Conservation (phyloP, 2,888 invertebrate genomes). For the Cerastis leucographa region DNA sequence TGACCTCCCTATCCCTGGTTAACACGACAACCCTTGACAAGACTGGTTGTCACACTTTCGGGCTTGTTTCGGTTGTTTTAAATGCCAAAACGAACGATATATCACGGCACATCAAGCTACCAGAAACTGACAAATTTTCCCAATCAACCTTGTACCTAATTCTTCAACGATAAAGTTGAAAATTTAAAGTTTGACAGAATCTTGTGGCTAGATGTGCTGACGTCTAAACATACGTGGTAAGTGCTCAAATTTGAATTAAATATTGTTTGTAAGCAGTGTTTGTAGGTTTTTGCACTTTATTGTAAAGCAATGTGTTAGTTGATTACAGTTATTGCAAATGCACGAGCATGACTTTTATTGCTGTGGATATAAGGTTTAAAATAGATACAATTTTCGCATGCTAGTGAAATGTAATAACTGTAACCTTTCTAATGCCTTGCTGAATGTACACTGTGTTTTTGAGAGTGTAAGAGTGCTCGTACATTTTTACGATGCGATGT, state of each 20-base stretch:
- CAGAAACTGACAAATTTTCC: too few species aligned
- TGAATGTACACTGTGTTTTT: slow-evolving; percentile 26
- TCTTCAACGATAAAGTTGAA: too few species aligned
- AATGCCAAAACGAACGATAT: slow-evolving; percentile 20
- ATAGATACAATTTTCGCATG: background rate
- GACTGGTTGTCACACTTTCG: background rate
- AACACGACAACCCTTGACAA: background rate
- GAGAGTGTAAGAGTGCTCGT: too few species aligned
- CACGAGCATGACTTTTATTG: background rate
- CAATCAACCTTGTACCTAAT: too few species aligned
- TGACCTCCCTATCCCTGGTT: background rate
- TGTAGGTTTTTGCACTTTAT: slow-evolving; percentile 23
- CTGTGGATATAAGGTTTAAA: slow-evolving; percentile 1
- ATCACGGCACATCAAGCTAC: too few species aligned
- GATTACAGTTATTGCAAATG: slow-evolving; percentile 1
- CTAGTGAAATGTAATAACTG: background rate
- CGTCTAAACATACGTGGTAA: slow-evolving; percentile 6
- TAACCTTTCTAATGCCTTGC: background rate
- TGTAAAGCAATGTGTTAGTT: background rate
- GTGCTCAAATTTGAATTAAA: slow-evolving; percentile 51
- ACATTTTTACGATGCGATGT: too few species aligned
- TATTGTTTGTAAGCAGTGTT: slow-evolving; percentile 9
- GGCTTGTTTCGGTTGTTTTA: background rate
- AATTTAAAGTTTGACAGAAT: too few species aligned
- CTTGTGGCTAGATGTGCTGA: too few species aligned